Evolutionary conservation across 2,888 invertebrate genomes (phyloP).

Genomic region (Pantelozetes paolii): DNA sequence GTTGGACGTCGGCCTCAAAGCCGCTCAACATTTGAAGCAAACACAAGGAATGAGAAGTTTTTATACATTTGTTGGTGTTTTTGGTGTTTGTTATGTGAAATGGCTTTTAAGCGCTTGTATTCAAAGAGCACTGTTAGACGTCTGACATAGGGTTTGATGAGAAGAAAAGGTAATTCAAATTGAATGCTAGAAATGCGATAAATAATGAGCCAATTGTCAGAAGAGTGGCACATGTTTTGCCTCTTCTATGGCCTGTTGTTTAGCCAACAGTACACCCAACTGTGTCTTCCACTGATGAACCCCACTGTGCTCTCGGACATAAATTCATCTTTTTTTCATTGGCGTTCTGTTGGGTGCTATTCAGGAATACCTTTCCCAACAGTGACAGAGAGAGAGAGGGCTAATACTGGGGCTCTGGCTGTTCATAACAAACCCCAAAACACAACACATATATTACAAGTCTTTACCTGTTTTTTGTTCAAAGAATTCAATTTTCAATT

Average conservation of each 20-base stretch:
- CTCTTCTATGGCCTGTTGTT: slow-evolving; percentile 2
- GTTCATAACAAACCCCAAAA: too few relatives aligned
- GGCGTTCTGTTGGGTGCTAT: not conserved
- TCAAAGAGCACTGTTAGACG: not conserved
- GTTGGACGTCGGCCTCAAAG: not conserved
- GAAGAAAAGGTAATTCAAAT: not conserved
- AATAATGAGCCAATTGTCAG: slow-evolving; percentile 22
- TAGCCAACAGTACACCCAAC: slow-evolving; percentile 12
- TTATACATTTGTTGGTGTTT: not conserved
- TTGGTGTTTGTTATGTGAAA: not conserved
- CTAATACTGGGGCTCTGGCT: too few relatives aligned
- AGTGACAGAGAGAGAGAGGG: too few relatives aligned
- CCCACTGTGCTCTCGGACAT: slow-evolving; percentile 12
- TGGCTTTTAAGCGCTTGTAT: not conserved
- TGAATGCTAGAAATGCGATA: not conserved
- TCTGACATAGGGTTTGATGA: slow-evolving; percentile 6
- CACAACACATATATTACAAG: too few relatives aligned
- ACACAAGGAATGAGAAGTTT: slow-evolving; percentile 2
- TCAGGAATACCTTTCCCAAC: not conserved
- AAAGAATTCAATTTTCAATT: too few relatives aligned
- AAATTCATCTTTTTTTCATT: too few relatives aligned
- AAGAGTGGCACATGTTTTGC: slow-evolving; percentile 29
- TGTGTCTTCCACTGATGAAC: slow-evolving; percentile 1
- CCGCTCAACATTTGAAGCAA: not conserved
- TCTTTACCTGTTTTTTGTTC: too few relatives aligned